These are phyloP conservation scores for Pristiophorus japonicus DNA, from an alignment of 2,113 vertebrate genomes.

Conservation along the genomic window DNA sequence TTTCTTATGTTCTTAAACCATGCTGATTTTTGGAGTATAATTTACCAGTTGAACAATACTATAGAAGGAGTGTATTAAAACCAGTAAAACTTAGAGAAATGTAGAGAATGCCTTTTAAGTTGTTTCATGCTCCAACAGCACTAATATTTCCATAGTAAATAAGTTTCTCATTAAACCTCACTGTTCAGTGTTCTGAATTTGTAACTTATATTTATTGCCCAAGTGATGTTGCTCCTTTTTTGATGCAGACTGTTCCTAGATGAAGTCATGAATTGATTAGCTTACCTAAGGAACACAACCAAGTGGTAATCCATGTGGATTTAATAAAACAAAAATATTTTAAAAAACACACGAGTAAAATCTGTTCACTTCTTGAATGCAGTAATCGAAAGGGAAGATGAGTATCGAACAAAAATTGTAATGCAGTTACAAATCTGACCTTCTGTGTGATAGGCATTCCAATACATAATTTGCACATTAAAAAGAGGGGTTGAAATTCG, in stretches of 20 bases:
- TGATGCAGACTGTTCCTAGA: background rate
- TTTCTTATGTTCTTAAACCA: too few relatives aligned
- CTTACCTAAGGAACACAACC: background rate
- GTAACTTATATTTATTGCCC: background rate
- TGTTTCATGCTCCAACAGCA: background rate
- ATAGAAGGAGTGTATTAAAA: too few relatives aligned
- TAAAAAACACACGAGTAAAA: background rate
- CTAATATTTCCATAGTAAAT: background rate
- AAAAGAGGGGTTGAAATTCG: background rate
- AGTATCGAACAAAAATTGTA: background rate
- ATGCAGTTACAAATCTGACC: background rate
- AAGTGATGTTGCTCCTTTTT: background rate
- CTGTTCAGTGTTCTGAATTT: background rate
- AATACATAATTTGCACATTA: background rate
- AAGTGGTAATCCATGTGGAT: background rate
- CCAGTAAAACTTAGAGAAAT: too few relatives aligned
- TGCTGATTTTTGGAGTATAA: too few relatives aligned
- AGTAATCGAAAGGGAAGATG: background rate
- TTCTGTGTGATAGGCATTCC: background rate
- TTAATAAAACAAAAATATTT: too few relatives aligned
- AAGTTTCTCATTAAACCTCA: background rate
- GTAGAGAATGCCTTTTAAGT: too few relatives aligned
- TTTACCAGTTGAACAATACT: too few relatives aligned
- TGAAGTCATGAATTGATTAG: background rate
- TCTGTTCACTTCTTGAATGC: background rate